Base-by-base conservation (phyloP, 2,888 invertebrate species). In the Brachypalpus laphriformis region DNA sequence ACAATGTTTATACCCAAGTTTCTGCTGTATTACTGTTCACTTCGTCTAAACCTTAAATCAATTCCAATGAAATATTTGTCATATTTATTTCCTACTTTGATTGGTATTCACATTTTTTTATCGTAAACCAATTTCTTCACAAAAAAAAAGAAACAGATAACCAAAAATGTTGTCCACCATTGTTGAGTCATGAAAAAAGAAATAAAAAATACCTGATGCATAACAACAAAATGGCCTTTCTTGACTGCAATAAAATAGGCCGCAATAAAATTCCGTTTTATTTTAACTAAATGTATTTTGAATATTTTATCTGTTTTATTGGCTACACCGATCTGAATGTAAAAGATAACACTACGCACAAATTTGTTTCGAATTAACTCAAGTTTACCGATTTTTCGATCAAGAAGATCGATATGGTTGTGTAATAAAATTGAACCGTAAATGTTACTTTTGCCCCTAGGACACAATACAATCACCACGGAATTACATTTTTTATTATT, bases 311-410 rank as follows among this genome's bases (percentile, higher is more conserved):
- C 75, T 57, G 14, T 66, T 76, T 76, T 76, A 66, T 66, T 54
- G 57, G 57, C 14, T 49, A 66, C 49, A 57, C 57, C 56, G 57
- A 76, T 76, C 57, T 57, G 49, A 76, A 75, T 75, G 75, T 76
- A 18, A 56, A 28, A 76, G 75, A 66, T 75, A 75, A 65, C 45
- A 75, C 66, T 66, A 59, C 75, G 57, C 75, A 76, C 75, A 76
- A 76, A 76, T 76, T 76, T 76, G 75, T 76, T 66, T 66, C 75
- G 66, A 76, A 76, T 76, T 66, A 76, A 76, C 40, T 49, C 66
- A 37, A 66, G 66, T 66, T 57, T 40, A 66, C 56, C 31, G 47
- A 57, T 49, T 57, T 37, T 66, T 57, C 40, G 75, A 76, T 76
- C 49, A 40, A 66, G 47, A 59, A 45, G 66, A 66, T 66, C 66